Conservation (phyloP, 1,140 invertebrate species). For the Zaprionus camerounensis region DNA sequence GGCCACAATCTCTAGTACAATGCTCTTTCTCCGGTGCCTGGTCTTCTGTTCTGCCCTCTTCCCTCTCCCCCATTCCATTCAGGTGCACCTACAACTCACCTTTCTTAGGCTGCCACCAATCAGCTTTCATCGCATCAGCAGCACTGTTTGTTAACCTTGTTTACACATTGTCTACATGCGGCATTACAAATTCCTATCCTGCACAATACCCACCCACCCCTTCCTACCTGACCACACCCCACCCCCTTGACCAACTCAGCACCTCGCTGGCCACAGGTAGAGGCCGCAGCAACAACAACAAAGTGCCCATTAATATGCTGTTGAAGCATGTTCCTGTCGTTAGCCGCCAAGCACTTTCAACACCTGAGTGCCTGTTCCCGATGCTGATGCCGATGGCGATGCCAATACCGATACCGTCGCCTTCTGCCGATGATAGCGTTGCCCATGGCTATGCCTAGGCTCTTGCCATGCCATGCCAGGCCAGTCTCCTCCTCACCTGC, state of each 20-base stretch:
- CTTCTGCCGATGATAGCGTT: background rate
- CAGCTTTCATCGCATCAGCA: slow-evolving; percentile 23
- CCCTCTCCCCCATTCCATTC: background rate
- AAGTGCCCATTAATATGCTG: slow-evolving; percentile 62
- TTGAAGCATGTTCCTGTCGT: slow-evolving; percentile 57
- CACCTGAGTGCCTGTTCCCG: slow-evolving; percentile 45
- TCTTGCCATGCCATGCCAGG: background rate
- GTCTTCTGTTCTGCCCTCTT: background rate
- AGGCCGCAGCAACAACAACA: slow-evolving; percentile 20
- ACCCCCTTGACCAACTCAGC: background rate
- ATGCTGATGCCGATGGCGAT: background rate
- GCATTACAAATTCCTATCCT: slow-evolving; percentile 24
- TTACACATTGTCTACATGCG: slow-evolving; percentile 73
- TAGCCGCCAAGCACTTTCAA: slow-evolving; percentile 50
- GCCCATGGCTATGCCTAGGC: background rate
- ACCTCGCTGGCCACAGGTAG: slow-evolving; percentile 19
- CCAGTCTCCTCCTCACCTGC: background rate
- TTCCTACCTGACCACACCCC: no score
- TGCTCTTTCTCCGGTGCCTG: background rate
- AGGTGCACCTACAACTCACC: slow-evolving; percentile 9
- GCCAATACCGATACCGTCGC: no score
- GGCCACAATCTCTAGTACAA: background rate
- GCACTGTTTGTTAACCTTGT: slow-evolving; percentile 65
- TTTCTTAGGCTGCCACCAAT: slow-evolving; percentile 20
- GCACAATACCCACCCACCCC: background rate